phyloP scores from a whole-genome alignment of 2,888 invertebrate species.

The Pterobdella sp. region DNA sequence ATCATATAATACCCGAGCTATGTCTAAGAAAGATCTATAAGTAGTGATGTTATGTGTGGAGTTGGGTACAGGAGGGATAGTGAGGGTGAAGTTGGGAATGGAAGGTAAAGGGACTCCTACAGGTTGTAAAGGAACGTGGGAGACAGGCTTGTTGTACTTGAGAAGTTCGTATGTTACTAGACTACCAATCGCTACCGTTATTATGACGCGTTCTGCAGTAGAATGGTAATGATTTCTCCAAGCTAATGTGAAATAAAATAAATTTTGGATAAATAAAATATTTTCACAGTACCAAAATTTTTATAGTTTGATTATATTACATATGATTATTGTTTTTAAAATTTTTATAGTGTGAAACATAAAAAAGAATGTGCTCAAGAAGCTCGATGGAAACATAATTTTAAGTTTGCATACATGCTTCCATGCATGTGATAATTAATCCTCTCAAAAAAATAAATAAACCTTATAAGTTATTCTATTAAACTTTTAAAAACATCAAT shows the following conservation, averaged over 20 bases:
- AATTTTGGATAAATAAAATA: too few species aligned
- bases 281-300: too few species aligned
- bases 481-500: not conserved
- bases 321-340: too few species aligned
- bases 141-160: conserved; percentile 6
- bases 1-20: conserved; percentile 29
- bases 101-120: conserved; percentile 19
- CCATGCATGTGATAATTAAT: too few species aligned
- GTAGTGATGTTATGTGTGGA: not conserved
- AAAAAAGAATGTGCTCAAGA: too few species aligned
- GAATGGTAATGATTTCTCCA: too few species aligned
- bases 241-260: too few species aligned
- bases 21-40: conserved; percentile 8
- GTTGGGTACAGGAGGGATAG: too few species aligned
- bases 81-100: conserved; percentile 25
- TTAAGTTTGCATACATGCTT: too few species aligned
- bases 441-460: not conserved
- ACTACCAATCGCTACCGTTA: conserved; percentile 14
- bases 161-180: conserved; percentile 24
- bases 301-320: too few species aligned
- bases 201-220: conserved; percentile 28
- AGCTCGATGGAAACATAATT: too few species aligned
- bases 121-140: conserved; percentile 10
- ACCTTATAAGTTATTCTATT: not conserved
- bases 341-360: too few species aligned